Conservation (phyloP, 2,113 vertebrate species). For the Sorex araneus region DNA sequence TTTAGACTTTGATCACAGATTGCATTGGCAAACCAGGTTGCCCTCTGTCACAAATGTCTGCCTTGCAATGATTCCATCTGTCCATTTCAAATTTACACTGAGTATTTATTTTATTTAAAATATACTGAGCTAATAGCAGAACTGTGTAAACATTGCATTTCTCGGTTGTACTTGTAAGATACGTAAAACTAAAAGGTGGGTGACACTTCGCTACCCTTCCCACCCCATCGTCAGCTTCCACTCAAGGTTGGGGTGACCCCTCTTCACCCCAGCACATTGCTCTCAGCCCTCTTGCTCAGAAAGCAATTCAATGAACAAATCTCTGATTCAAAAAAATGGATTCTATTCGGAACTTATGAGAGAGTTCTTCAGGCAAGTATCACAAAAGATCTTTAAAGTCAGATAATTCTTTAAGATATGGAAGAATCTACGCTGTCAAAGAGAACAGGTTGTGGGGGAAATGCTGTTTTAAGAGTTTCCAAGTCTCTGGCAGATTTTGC, state of each 20-base stretch:
- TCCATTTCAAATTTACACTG: not conserved
- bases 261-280: not conserved
- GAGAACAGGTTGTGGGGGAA: not conserved
- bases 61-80: not conserved
- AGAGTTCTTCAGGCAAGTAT: not conserved
- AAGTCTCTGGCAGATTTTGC: not conserved
- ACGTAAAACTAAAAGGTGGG: not conserved
- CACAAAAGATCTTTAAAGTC: not conserved
- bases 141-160: not conserved
- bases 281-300: not conserved
- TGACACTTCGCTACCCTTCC: not conserved
- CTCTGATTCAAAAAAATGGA: conserved; percentile 28
- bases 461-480: not conserved
- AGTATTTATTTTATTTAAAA: not conserved
- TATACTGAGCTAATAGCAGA: not conserved
- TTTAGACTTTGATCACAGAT: not conserved
- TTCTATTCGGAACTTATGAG: not conserved
- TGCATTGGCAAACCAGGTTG: not conserved
- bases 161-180: not conserved
- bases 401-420: not conserved
- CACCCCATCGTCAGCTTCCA: too few species aligned
- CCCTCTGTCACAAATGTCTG: not conserved
- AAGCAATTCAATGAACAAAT: conserved; percentile 15
- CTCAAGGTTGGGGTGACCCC: not conserved
- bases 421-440: not conserved